Percentiles rank a stretch among this genome's conserved stretches.
Evolutionary conservation across 2,888 invertebrate genomes (phyloP).

Genomic region (Disparrhopalites patrizii): DNA sequence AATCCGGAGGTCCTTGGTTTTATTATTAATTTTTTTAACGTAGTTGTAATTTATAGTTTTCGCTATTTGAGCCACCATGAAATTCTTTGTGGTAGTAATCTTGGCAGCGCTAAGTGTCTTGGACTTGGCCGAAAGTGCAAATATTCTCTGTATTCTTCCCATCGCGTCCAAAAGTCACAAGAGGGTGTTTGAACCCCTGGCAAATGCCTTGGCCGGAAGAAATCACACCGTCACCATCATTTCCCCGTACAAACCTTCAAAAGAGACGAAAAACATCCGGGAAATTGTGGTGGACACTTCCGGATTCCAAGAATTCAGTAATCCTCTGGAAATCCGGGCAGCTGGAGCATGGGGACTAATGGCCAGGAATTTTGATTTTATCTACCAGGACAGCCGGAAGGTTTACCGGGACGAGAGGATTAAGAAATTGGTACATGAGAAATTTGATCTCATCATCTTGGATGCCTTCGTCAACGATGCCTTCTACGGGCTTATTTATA

Average conservation of each 20-base stretch:
- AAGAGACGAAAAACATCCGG: constrained; percentile 4
- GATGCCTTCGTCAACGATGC: constrained; percentile 27
- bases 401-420: constrained; percentile 1
- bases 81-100: not conserved
- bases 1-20: too few species aligned
- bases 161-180: constrained; percentile 17
- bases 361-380: not conserved
- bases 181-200: constrained; percentile 22
- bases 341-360: not conserved
- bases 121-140: not conserved
- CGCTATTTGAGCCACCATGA: too few species aligned
- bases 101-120: not conserved
- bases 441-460: constrained; percentile 28
- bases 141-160: not conserved
- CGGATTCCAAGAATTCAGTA: not conserved
- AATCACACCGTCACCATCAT: constrained; percentile 23
- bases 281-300: constrained; percentile 7
- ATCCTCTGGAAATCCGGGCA: constrained; percentile 16
- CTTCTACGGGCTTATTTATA: constrained; percentile 22
- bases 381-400: not conserved
- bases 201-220: constrained; percentile 14
- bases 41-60: too few species aligned
- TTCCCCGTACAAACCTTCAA: not conserved
- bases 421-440: not conserved
- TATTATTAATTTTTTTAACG: too few species aligned